phyloP scores from a whole-genome alignment of 2,113 vertebrate species.

The Phalacrocorax pelagicus region DNA sequence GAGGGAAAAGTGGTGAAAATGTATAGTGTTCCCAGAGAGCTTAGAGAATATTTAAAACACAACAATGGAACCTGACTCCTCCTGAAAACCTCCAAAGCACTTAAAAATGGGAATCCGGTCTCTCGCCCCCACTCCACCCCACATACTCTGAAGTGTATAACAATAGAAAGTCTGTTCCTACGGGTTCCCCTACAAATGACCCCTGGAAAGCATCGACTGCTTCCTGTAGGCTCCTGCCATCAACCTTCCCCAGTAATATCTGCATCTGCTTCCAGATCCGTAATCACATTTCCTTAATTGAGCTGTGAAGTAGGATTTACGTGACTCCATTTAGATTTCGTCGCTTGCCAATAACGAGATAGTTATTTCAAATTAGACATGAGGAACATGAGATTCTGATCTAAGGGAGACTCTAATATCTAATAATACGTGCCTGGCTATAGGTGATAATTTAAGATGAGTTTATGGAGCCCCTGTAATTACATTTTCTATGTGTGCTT shows the following conservation, averaged over 20 bases:
- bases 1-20: neutral
- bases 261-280: slow-evolving; percentile 3
- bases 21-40: neutral
- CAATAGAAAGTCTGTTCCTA: slow-evolving; percentile 39
- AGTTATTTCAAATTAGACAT: neutral
- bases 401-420: neutral
- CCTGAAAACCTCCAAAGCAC: slow-evolving; percentile 21
- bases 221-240: slow-evolving; percentile 39
- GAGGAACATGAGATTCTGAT: neutral
- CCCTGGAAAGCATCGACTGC: neutral
- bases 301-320: neutral
- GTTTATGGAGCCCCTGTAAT: slow-evolving; percentile 19
- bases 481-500: slow-evolving; percentile 1
- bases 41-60: neutral
- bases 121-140: neutral
- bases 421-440: neutral
- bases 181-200: slow-evolving; percentile 4
- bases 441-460: slow-evolving; percentile 51
- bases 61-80: slow-evolving; percentile 26
- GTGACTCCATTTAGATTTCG: neutral
- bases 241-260: neutral
- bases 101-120: slow-evolving; percentile 29
- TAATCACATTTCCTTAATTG: slow-evolving; percentile 1
- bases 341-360: neutral
- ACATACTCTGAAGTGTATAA: neutral